A percentile compares a stretch with the other conserved stretches of the same genome.
These are phyloP conservation scores for Callipepla squamata DNA, from an alignment of 2,113 vertebrate species.

Conservation along the genomic window DNA sequence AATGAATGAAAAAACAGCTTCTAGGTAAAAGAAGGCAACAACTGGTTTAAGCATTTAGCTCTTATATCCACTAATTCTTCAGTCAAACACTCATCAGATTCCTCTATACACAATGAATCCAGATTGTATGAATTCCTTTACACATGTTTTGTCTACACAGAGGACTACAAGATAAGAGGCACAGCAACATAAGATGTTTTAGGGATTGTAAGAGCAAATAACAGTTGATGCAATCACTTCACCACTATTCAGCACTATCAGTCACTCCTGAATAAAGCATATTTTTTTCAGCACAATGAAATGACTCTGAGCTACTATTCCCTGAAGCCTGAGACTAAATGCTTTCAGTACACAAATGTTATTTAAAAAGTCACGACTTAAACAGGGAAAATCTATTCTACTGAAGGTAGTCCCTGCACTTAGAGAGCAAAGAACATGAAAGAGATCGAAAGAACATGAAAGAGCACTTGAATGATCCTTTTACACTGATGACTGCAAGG, in stretches of 20 bases:
- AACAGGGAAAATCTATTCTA: background rate
- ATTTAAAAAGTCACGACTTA: background rate
- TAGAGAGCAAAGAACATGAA: background rate
- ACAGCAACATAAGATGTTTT: background rate
- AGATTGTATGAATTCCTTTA: background rate
- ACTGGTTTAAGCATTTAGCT: background rate
- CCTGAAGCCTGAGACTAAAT: background rate
- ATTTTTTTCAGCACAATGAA: background rate
- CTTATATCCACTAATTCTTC: background rate
- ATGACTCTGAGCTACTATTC: background rate
- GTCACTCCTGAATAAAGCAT: background rate
- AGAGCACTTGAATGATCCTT: background rate
- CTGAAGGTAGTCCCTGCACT: background rate
- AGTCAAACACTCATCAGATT: background rate
- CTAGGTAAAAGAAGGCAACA: background rate
- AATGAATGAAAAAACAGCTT: background rate
- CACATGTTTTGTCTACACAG: background rate
- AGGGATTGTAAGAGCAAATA: background rate
- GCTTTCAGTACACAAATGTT: slow-evolving; percentile 10
- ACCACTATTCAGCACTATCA: background rate
- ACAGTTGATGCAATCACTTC: background rate
- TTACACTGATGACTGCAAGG: background rate
- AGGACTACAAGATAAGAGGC: background rate
- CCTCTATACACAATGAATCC: background rate
- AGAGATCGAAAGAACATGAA: background rate